phyloP scores from a whole-genome alignment of 2,113 vertebrate genomes.

The Scomber japonicus region DNA sequence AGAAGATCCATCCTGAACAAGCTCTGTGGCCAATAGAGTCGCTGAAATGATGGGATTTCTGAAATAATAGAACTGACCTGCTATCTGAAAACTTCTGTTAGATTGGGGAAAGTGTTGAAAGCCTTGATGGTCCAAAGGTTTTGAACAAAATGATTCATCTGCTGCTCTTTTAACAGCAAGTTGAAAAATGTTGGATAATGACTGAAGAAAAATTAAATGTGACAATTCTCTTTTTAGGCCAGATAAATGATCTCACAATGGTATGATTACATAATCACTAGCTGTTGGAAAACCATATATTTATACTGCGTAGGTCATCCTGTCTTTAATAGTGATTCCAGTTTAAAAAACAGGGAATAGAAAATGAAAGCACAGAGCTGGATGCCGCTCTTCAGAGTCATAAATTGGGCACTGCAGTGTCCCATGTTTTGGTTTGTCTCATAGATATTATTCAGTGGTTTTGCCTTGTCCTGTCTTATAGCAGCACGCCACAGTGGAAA shows the following conservation, averaged over 20 bases:
- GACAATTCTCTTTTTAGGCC: background rate
- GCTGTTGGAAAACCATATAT: background rate
- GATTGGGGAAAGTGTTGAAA: too few species aligned
- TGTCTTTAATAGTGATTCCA: too few species aligned
- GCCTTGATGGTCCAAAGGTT: too few species aligned
- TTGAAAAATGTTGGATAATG: constrained; percentile 7
- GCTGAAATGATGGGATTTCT: background rate
- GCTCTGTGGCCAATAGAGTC: background rate
- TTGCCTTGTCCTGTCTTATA: constrained; percentile 36
- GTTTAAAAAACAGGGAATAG: background rate
- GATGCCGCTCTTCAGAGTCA: constrained; percentile 28
- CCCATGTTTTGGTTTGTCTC: constrained; percentile 33
- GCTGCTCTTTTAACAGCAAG: background rate
- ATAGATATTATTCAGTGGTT: constrained; percentile 36
- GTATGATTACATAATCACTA: constrained; percentile 1
- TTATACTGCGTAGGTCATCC: background rate
- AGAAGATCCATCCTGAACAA: background rate
- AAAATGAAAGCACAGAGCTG: background rate
- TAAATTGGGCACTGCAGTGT: constrained; percentile 31
- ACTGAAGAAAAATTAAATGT: background rate
- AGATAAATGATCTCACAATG: background rate
- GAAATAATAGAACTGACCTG: too few species aligned
- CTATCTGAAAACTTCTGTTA: too few species aligned
- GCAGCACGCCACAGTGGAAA: constrained; percentile 44
- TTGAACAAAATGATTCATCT: background rate